A percentile compares a stretch with the other conserved stretches of the same genome.
Evolutionary conservation across 2,113 vertebrate genomes (phyloP).

Genomic region (Lethenteron camtschaticum): DNA sequence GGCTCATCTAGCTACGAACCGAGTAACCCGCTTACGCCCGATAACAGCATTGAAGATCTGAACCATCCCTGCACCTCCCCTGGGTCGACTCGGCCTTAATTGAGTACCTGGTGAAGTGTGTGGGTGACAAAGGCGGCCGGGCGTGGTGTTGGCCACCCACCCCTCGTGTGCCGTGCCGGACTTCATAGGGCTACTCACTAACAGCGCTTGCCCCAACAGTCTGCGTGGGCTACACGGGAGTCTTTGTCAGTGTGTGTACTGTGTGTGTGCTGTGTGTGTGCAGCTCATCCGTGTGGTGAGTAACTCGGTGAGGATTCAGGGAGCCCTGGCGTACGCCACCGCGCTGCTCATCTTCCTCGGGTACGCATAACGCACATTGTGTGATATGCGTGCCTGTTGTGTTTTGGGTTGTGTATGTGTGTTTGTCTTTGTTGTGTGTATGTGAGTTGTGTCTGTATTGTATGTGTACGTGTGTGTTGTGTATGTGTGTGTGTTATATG

Average conservation of each 20-base stretch:
- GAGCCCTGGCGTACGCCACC: slow-evolving; percentile 56
- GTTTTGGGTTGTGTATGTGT: background rate
- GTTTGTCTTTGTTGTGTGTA: background rate
- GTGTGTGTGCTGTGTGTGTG: slow-evolving; percentile 9
- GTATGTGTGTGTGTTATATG: slow-evolving; percentile 2
- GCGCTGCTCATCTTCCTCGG: slow-evolving; percentile 77
- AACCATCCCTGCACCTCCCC: no score
- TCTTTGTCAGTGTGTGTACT: background rate
- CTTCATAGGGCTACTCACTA: background rate
- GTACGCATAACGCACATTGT: slow-evolving; percentile 27
- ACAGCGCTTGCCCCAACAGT: background rate
- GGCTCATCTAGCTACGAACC: no score
- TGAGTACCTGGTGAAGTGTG: no score
- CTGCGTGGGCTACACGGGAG: background rate
- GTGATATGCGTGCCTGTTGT: slow-evolving; percentile 1
- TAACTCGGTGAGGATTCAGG: slow-evolving; percentile 77
- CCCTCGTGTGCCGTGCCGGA: background rate
- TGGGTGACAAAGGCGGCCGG: background rate
- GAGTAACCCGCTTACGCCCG: no score
- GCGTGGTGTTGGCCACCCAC: background rate
- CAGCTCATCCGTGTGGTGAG: slow-evolving; percentile 82
- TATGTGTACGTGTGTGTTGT: background rate
- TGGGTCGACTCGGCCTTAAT: no score
- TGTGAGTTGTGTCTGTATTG: slow-evolving; percentile 1
- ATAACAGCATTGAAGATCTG: no score